Evolutionary conservation across 2,888 invertebrate species (phyloP).

Genomic region (Athalia cordata): DNA sequence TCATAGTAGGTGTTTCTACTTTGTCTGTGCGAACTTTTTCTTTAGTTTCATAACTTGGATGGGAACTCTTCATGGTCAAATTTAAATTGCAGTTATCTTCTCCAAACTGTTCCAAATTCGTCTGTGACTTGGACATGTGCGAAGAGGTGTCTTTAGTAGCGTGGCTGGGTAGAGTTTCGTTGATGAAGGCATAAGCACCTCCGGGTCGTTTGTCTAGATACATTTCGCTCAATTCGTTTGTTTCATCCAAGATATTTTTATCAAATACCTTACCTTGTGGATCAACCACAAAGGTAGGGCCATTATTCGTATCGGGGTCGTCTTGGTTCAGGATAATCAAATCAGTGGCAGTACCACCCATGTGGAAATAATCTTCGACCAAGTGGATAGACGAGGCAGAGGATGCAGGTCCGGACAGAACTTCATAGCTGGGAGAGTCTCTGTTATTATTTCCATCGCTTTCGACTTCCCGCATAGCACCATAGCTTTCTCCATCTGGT

Average conservation of each 20-base stretch:
- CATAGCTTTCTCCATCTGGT: not conserved
- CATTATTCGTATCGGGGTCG: constrained; percentile 25
- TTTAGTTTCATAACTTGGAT: constrained; percentile 39
- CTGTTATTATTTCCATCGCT: constrained; percentile 52
- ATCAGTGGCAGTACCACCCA: constrained; percentile 20
- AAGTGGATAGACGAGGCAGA: constrained; percentile 52
- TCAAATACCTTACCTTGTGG: constrained; percentile 49
- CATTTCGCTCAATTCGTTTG: constrained; percentile 24
- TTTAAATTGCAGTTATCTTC: constrained; percentile 31
- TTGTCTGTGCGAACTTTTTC: constrained; percentile 6
- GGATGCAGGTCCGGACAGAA: constrained; percentile 53
- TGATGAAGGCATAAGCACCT: constrained; percentile 52
- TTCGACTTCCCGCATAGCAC: constrained; percentile 6
- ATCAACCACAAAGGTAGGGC: constrained; percentile 44
- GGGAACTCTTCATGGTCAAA: constrained; percentile 37
- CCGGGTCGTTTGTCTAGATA: constrained; percentile 51
- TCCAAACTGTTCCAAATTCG: not conserved
- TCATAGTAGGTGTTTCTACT: not conserved
- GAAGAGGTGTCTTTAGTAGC: constrained; percentile 1
- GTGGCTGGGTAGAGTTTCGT: constrained; percentile 48
- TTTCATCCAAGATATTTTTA: constrained; percentile 22
- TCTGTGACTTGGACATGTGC: constrained; percentile 17
- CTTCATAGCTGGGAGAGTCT: constrained; percentile 56
- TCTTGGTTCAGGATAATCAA: constrained; percentile 49
- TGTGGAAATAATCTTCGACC: constrained; percentile 54